Percentiles rank a stretch among this genome's conserved stretches.
These are phyloP conservation scores for Eristalis tenax DNA, from an alignment of 2,888 invertebrate species.

Conservation along the genomic window DNA sequence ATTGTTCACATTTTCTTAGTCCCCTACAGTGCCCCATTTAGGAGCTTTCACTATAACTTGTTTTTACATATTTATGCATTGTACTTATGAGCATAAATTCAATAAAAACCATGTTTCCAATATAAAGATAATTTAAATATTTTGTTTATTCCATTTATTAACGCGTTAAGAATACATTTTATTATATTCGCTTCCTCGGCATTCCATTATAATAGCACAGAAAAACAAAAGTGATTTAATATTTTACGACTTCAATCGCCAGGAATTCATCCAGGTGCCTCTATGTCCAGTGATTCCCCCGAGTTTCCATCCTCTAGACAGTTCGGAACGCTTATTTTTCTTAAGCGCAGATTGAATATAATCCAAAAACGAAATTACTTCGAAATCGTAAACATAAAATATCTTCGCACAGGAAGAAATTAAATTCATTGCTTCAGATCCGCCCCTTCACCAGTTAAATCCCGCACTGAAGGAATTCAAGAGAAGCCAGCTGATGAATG, in stretches of 20 bases:
- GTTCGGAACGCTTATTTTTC: constrained; percentile 32
- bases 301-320: constrained; percentile 27
- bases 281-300: constrained; percentile 26
- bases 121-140: background rate
- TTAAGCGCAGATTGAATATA: constrained; percentile 40
- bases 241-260: constrained; percentile 52
- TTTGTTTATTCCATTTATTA: background rate
- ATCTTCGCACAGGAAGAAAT: background rate
- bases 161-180: background rate
- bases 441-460: background rate
- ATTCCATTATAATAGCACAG: background rate
- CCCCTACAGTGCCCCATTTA: too few species aligned
- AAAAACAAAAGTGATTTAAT: constrained; percentile 43
- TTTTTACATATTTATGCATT: background rate
- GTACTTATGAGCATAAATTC: background rate
- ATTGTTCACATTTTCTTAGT: too few species aligned
- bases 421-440: background rate
- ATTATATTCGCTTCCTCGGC: background rate
- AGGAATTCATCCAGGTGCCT: background rate
- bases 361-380: constrained; percentile 45
- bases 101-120: background rate
- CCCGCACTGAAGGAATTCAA: constrained; percentile 10
- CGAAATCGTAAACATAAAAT: constrained; percentile 36
- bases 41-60: too few species aligned
- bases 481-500: constrained; percentile 42